phyloP scores from a whole-genome alignment of 2,888 invertebrate genomes.

The Dryobota labecula region DNA sequence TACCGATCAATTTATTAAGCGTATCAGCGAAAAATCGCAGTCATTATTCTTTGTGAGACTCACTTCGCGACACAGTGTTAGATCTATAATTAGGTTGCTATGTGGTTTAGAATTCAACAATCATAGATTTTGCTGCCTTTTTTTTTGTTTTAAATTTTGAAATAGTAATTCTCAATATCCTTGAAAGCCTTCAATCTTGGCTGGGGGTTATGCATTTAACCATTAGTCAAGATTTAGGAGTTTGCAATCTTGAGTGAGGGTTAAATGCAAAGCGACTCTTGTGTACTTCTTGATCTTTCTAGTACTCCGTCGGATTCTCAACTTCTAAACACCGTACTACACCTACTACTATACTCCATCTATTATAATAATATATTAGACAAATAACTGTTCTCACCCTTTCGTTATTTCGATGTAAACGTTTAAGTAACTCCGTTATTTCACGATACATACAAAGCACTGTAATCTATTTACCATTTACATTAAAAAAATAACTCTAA shows the following conservation, averaged over 20 bases:
- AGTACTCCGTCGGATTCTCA: not conserved
- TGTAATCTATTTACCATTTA: no score
- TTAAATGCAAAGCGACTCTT: not conserved
- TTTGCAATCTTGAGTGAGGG: not conserved
- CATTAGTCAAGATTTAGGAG: not conserved
- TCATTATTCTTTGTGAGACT: not conserved
- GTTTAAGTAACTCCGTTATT: no score
- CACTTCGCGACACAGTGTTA: not conserved
- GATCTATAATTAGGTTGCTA: not conserved
- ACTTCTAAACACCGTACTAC: no score
- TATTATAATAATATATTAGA: no score
- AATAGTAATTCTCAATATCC: not conserved
- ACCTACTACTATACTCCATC: no score
- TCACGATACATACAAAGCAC: no score
- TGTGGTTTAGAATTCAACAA: not conserved
- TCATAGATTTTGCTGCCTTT: not conserved
- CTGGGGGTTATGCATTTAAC: not conserved
- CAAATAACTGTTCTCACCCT: no score
- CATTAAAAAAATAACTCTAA: no score
- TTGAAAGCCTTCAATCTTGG: not conserved
- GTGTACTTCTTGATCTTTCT: not conserved
- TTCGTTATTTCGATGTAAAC: no score
- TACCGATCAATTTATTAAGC: slow-evolving; percentile 26
- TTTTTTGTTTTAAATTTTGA: not conserved
- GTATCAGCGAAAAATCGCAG: slow-evolving; percentile 10